Base-by-base conservation (phyloP, 2,888 invertebrate genomes). In the Acleris holmiana region DNA sequence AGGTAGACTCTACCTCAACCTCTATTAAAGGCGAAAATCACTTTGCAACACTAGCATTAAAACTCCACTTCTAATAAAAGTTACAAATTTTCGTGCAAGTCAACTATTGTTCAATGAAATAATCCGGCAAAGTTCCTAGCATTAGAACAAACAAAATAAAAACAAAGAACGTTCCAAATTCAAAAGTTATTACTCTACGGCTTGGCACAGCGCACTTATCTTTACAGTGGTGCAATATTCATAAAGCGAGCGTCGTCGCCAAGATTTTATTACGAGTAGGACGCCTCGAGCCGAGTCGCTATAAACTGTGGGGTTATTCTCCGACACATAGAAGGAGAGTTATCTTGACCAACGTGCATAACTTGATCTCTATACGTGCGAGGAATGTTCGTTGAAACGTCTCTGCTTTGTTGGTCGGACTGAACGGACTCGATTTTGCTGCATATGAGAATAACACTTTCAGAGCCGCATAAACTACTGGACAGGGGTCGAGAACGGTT, bases 231-330 rank as follows among this genome's bases (percentile, higher is more conserved):
- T 77, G 82, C 80, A 86, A 85, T 89, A 88, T 86, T 85, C 89
- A 89, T 88, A 88, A 86, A 86, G 74, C 79, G 78, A 73, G 74
- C 79, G 79, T 73, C 83, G 82, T 74, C 83, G 77, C 79, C 83
- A 85, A 85, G 89, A 89, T 89, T 91, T 92, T 91, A 91, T 91
- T 87, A 85, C 90, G 77, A 35, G 35, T 35, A 35, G 35, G 35
- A 75, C 79, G 78, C 82, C 80, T 78, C 80, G 79, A 78, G 78
- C 76, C 74, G 69, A 74, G 78, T 76, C 55, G 71, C 76, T 71
- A 77, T 83, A 84, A 83, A 83, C 79, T 73, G 75, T 78, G 76
- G 78, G 77, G 1, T 8, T 35, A 35, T 35, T 35, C 35, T 4
- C 35, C 4, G 10, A 35, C 35, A 35, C 35, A 35, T 10, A 13